These are phyloP conservation scores for Aplysina aerophoba DNA, from an alignment of 37 sponge, comb jelly and placozoan species.

Conservation along the genomic window DNA sequence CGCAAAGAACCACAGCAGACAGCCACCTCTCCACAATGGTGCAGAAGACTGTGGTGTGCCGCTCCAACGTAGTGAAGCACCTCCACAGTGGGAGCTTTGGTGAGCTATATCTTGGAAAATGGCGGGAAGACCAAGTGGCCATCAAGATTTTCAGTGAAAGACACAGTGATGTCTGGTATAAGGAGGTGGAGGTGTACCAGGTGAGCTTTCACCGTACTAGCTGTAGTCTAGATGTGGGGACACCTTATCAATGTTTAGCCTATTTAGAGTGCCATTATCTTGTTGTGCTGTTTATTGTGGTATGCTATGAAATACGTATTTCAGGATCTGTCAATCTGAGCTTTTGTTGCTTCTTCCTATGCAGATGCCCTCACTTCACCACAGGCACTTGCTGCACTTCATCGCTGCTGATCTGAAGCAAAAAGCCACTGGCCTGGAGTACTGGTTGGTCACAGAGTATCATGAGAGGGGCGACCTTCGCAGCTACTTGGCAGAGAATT, in stretches of 20 bases:
- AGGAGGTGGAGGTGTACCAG: constrained; percentile 50
- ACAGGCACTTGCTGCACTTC: constrained; percentile 47
- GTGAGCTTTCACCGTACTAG: constrained; percentile 7
- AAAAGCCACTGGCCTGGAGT: constrained; percentile 8
- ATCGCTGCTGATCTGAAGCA: constrained; percentile 36
- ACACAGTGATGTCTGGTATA: constrained; percentile 32
- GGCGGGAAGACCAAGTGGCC: constrained; percentile 26
- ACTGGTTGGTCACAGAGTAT: constrained; percentile 62
- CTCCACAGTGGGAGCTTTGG: constrained; percentile 44
- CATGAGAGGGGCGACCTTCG: constrained; percentile 55
- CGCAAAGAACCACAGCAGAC: not conserved
- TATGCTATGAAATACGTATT: not conserved
- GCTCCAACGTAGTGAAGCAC: not conserved
- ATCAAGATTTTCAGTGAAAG: constrained; percentile 31
- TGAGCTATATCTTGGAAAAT: constrained; percentile 31
- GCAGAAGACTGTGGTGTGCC: constrained; percentile 24
- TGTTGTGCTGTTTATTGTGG: no score
- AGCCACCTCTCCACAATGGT: constrained; percentile 21
- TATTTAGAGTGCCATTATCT: no score
- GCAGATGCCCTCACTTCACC: constrained; percentile 29
- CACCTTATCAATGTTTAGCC: no score
- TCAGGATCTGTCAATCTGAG: not conserved
- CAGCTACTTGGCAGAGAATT: constrained; percentile 46
- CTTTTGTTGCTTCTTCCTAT: not conserved
- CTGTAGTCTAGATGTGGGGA: no score